Percentiles rank a stretch among this genome's conserved stretches.
phyloP scores from a whole-genome alignment of 2,797 vertebrate species.

The Typhlichthys subterraneus region DNA sequence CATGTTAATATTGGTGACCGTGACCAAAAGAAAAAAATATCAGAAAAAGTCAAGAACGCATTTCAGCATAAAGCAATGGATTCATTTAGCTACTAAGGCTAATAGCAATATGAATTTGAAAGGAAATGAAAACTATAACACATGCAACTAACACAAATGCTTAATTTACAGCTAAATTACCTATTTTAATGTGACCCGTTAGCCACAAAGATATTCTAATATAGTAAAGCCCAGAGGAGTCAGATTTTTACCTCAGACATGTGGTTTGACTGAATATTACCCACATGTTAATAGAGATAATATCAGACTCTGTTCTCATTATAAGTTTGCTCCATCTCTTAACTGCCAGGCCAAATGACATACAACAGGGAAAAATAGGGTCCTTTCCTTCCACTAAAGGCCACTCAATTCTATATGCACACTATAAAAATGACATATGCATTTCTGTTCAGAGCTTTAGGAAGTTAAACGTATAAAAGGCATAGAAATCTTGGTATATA shows the following conservation, averaged over 20 bases:
- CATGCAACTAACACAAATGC: conserved; percentile 44
- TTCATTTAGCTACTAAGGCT: conserved; percentile 45
- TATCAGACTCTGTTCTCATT: conserved; percentile 59
- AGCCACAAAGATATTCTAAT: conserved; percentile 60
- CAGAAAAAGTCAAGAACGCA: conserved; percentile 19
- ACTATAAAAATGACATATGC: conserved; percentile 30
- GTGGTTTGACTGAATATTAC: conserved; percentile 53
- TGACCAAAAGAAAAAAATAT: conserved; percentile 16
- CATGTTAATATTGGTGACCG: conserved; percentile 7
- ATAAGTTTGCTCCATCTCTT: conserved; percentile 45
- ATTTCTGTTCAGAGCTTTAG: conserved; percentile 26
- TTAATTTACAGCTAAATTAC: conserved; percentile 67
- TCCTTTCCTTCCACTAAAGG: conserved; percentile 42
- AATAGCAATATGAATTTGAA: conserved; percentile 56
- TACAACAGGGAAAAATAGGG: conserved; percentile 39
- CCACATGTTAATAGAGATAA: conserved; percentile 60
- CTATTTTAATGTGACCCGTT: conserved; percentile 56
- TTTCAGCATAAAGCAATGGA: conserved; percentile 30
- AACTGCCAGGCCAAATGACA: conserved; percentile 45
- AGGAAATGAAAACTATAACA: conserved; percentile 49
- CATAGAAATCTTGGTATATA: conserved; percentile 16
- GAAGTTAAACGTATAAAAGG: conserved; percentile 44
- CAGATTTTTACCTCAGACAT: conserved; percentile 51
- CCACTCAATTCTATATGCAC: conserved; percentile 36
- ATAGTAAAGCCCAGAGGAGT: conserved; percentile 49